Evolutionary conservation across 2,888 invertebrate species (phyloP).

Genomic region (Campopleginae sp.): DNA sequence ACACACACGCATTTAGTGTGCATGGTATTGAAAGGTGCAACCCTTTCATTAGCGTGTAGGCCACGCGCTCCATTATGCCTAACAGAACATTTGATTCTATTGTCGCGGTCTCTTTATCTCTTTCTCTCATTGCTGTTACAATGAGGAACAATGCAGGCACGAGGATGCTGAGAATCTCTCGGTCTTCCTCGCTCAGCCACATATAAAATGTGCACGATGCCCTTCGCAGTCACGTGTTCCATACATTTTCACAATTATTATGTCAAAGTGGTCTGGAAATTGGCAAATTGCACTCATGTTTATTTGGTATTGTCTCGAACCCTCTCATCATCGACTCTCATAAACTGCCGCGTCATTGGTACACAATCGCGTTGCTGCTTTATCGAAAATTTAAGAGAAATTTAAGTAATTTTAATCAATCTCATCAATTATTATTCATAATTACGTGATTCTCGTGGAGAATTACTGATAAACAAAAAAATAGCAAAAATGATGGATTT

Average conservation of each 20-base stretch:
- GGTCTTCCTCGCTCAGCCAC: slow-evolving; percentile 33
- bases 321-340: slow-evolving; percentile 6
- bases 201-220: slow-evolving; percentile 66
- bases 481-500: neutral
- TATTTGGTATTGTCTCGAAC: slow-evolving; percentile 8
- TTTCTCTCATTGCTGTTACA: slow-evolving; percentile 36
- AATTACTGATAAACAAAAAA: neutral
- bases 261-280: slow-evolving; percentile 79
- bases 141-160: slow-evolving; percentile 58
- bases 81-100: slow-evolving; percentile 83
- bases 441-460: too few relatives aligned
- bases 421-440: too few relatives aligned
- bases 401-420: too few relatives aligned
- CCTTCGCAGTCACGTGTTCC: slow-evolving; percentile 79
- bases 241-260: slow-evolving; percentile 78
- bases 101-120: slow-evolving; percentile 72
- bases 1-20: slow-evolving; percentile 72
- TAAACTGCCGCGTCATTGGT: neutral
- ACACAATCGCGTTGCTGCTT: neutral
- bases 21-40: slow-evolving; percentile 81
- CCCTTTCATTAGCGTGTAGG: slow-evolving; percentile 83
- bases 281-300: slow-evolving; percentile 76
- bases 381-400: neutral
- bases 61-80: slow-evolving; percentile 82
- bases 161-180: slow-evolving; percentile 69